Evolutionary conservation across 2,888 invertebrate genomes (phyloP), one percentile per base, ranked within the genome.

Genomic region (Nebria salina): DNA sequence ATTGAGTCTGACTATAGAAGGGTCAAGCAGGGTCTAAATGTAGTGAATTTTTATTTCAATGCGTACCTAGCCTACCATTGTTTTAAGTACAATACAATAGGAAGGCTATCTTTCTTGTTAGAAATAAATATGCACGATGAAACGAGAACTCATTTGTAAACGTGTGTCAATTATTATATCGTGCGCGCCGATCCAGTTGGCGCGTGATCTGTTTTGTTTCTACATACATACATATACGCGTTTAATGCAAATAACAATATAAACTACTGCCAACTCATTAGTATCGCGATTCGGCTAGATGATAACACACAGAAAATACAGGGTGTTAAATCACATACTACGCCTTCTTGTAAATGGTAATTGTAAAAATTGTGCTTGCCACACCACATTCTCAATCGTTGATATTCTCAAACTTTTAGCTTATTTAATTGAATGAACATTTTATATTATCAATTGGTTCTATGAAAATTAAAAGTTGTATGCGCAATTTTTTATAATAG

Each of bases 151-250:
- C 70, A 34, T 70, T 70, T 70, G 26, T 11, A 70, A 25, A 26
- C 70, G 25, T 70, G 70, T 70, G 70, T 34, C 70, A 70, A 70
- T 70, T 70, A 70, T 70, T 70, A 34, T 70, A 26, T 70, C 70
- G 70, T 70, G 34, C 54, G 13, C 54, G 54, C 54, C 54, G 54
- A 54, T 54, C 54, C 54, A 54, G 54, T 54, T 70, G 70, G 20
- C 70, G 25, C 70, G 70, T 70, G 70, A 70, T 70, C 70, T 20
- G 70, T 25, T 54, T 54, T 54, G 54, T 54, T 54, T 54, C 54
- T 54, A 54, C 54, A 54, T 54, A 43, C 43, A 43, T 43, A 54
- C 13, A 54, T 54, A 8, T 54, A 54, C 70, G 70, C 34, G 70
- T 66, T 25, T 66, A 70, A 34, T 70, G 34, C 70, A 25, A 25